These are phyloP conservation scores for Caenorhabditis imperialis DNA, from an alignment of 2,888 invertebrate species.

Conservation along the genomic window DNA sequence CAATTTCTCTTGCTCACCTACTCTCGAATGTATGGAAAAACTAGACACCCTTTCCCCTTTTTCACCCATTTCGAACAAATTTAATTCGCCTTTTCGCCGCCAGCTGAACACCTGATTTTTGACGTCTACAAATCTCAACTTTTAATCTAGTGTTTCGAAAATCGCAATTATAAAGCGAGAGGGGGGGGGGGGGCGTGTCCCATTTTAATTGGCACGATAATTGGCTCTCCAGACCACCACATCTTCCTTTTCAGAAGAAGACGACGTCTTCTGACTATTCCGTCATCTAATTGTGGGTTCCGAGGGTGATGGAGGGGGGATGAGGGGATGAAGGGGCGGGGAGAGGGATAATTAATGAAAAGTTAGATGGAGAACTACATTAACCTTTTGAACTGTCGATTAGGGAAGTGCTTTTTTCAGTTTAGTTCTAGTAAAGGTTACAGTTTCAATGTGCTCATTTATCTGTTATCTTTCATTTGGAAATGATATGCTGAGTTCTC, in stretches of 20 bases:
- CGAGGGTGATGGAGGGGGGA: neutral
- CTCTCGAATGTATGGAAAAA: constrained; percentile 30
- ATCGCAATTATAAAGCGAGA: constrained; percentile 28
- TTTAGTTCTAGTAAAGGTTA: no score
- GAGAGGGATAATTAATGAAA: no score
- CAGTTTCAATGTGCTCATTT: no score
- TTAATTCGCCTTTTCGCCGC: no score
- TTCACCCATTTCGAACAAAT: neutral
- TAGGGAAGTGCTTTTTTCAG: neutral
- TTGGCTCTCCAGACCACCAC: neutral
- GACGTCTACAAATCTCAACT: neutral
- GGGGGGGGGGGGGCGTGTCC: neutral
- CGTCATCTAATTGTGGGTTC: constrained; percentile 25
- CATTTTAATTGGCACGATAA: constrained; percentile 6
- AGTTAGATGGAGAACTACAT: neutral
- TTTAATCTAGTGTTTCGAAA: constrained; percentile 36
- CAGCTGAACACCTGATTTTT: constrained; percentile 34
- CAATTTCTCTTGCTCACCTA: constrained; percentile 9
- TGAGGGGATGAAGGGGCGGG: no score
- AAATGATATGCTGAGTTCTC: no score
- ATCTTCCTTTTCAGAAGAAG: constrained; percentile 12
- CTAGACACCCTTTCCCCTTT: constrained; percentile 14
- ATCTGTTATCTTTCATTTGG: no score
- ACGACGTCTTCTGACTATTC: constrained; percentile 8
- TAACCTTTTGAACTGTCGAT: constrained; percentile 28